Conservation (phyloP, 2,888 invertebrate genomes). For the Geotrupes spiniger region DNA sequence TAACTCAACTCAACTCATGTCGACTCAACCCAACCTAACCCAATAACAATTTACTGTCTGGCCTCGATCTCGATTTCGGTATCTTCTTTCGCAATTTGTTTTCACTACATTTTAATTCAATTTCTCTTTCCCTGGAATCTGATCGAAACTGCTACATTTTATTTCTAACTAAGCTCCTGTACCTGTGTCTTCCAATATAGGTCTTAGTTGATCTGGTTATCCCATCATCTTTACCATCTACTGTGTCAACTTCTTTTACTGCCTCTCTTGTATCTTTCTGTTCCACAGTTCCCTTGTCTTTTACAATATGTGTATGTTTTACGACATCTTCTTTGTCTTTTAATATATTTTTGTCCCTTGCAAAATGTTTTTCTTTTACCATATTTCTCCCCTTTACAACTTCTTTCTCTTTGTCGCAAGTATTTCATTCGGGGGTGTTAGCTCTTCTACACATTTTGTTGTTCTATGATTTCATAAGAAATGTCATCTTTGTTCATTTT, state of each 20-base stretch:
- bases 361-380: slow-evolving; percentile 1
- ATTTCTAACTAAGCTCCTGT: not conserved
- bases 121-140: slow-evolving; percentile 2
- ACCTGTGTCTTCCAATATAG: not conserved
- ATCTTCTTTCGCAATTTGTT: slow-evolving; percentile 12
- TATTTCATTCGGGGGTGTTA: too few relatives aligned
- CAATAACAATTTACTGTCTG: slow-evolving; percentile 7
- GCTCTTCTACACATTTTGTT: not conserved
- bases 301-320: slow-evolving; percentile 7
- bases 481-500: too few relatives aligned
- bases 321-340: slow-evolving; percentile 6
- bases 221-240: too few relatives aligned
- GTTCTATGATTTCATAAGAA: not conserved
- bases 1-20: too few relatives aligned
- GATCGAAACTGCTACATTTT: not conserved
- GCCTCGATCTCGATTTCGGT: slow-evolving; percentile 11
- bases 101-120: slow-evolving; percentile 9
- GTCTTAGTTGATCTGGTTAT: not conserved
- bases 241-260: too few relatives aligned
- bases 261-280: slow-evolving; percentile 13
- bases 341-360: too few relatives aligned
- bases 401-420: not conserved
- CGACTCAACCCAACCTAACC: not conserved
- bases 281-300: slow-evolving; percentile 9
- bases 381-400: slow-evolving; percentile 1